Evolutionary conservation across 2,888 invertebrate genomes (phyloP).

Genomic region (Dynastes hyllus): DNA sequence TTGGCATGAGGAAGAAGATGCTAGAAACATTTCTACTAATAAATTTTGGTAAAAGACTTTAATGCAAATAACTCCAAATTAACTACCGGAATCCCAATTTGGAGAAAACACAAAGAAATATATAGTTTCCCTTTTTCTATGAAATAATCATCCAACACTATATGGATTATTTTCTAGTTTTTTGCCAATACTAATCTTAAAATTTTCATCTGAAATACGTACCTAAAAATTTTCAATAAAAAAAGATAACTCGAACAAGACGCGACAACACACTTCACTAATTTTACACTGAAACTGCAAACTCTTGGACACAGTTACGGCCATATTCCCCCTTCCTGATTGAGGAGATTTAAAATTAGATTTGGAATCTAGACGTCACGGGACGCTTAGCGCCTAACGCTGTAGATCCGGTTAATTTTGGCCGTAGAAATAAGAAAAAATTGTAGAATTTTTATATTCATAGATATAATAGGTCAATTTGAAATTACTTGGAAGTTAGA

Average conservation of each 20-base stretch:
- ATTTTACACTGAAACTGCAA: slow-evolving; percentile 67
- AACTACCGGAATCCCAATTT: too few species aligned
- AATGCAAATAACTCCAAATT: too few species aligned
- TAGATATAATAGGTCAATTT: too few species aligned
- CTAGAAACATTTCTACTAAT: too few species aligned
- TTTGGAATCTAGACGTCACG: slow-evolving; percentile 76
- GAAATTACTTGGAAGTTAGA: too few species aligned
- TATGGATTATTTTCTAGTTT: too few species aligned
- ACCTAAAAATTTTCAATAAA: slow-evolving; percentile 20
- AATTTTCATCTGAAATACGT: not conserved
- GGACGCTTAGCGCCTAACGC: slow-evolving; percentile 46
- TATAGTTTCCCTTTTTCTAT: too few species aligned
- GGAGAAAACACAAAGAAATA: too few species aligned
- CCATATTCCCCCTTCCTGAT: slow-evolving; percentile 62
- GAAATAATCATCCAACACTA: too few species aligned
- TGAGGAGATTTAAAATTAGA: slow-evolving; percentile 74
- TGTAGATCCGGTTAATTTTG: slow-evolving; percentile 39
- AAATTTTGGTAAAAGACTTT: too few species aligned
- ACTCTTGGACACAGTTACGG: slow-evolving; percentile 64
- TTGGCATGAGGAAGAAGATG: too few species aligned
- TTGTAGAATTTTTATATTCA: slow-evolving; percentile 10
- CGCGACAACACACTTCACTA: slow-evolving; percentile 61
- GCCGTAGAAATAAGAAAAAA: slow-evolving; percentile 20
- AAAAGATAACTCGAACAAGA: slow-evolving; percentile 41
- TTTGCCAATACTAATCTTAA: not conserved